Percentiles rank a stretch among this genome's conserved stretches.
Conservation (phyloP, 2,113 vertebrate species). For the Spea multiplicata region DNA sequence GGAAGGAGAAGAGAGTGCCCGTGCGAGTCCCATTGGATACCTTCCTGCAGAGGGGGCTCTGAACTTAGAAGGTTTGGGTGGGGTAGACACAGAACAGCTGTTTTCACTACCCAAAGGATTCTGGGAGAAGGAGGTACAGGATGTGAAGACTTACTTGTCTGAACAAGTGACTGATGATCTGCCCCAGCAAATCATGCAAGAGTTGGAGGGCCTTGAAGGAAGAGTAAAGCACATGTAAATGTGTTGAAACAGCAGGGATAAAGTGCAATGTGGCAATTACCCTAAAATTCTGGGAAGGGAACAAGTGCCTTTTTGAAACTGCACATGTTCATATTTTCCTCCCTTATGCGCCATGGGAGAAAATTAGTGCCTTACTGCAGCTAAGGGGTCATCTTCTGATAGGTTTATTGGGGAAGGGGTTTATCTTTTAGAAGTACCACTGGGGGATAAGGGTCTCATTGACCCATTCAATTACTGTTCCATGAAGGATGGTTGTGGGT, state of each 20-base stretch:
- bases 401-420: too few species aligned
- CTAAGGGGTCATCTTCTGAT: not conserved
- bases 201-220: constrained; percentile 75
- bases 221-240: constrained; percentile 68
- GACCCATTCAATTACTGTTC: too few species aligned
- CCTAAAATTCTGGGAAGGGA: not conserved
- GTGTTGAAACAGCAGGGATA: constrained; percentile 16
- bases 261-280: not conserved
- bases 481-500: too few species aligned
- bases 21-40: constrained; percentile 66
- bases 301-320: not conserved
- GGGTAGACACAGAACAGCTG: constrained; percentile 61
- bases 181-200: constrained; percentile 73
- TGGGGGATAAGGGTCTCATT: too few species aligned
- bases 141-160: constrained; percentile 78
- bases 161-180: constrained; percentile 84
- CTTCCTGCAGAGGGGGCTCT: constrained; percentile 68
- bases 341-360: not conserved
- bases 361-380: not conserved
- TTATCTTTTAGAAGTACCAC: too few species aligned
- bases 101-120: constrained; percentile 69
- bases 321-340: constrained; percentile 1
- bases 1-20: constrained; percentile 72
- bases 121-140: constrained; percentile 74
- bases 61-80: constrained; percentile 59